Evolutionary conservation across 2,113 vertebrate species (phyloP), one percentile per base, ranked within the genome.

Genomic region (Apodemus sylvaticus): DNA sequence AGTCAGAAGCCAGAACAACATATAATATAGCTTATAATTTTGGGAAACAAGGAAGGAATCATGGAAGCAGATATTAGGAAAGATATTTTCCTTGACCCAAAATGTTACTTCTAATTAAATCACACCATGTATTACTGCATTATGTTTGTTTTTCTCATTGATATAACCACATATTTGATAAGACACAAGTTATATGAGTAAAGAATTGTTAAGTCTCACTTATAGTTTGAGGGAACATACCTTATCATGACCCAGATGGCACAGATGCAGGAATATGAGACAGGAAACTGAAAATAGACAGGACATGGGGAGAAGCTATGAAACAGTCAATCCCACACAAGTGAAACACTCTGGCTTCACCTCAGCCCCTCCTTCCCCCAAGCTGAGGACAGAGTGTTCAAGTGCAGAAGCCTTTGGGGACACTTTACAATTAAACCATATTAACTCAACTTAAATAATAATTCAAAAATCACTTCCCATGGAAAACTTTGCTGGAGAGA

Each of bases 391-490:
- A 55, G 36, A 73, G 24, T 58, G 9, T 42, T 89, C n/a, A 74
- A 58, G 48, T 58, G 39, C 14, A 74, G 70, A 31, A 20, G 4
- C n/a, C 9, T 42, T 3, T 26, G 51, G n/a, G 51, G 9, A 20
- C 9, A 34, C 31, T 60, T 74, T 74, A 42, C 36, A 58, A 42
- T 74, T 17, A 89, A 55, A 58, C 5, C 36, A 39, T 14, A 26
- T 9, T 48, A 53, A 92, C 10, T 36, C 55, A 7, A 29, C 2
- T 51, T 73, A 11, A 26, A 34, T 26, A 2, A 45, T 91, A 53
- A 88, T 60, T 94, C 42, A 94, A 79, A 94, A 78, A 20, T 83
- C 70, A 53, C 36, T 55, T 93, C 51, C n/a, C 34, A 51, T 22
- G 1, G 68, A 17, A 85, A 76, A 76, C 20, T 0, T 39, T 68